These are phyloP conservation scores for Eupithecia dodoneata DNA, from an alignment of 2,888 invertebrate genomes.

Conservation along the genomic window DNA sequence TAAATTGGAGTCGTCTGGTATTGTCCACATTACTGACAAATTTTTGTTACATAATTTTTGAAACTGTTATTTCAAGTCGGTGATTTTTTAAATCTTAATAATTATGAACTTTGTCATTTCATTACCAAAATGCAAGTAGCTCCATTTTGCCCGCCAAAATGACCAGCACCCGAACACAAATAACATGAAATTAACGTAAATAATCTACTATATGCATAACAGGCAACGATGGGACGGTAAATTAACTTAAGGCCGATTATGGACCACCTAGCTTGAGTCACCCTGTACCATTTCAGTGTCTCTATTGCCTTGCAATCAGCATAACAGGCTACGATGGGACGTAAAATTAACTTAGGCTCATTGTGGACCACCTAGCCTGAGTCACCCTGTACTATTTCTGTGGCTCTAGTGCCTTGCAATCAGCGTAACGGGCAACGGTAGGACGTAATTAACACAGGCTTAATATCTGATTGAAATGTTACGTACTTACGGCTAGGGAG, in stretches of 20 bases:
- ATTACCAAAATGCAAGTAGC: too few relatives aligned
- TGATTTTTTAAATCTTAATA: neutral
- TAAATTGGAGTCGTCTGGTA: neutral
- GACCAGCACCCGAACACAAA: neutral
- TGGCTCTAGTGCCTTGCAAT: conserved; percentile 7
- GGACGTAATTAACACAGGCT: conserved; percentile 26
- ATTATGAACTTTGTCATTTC: neutral
- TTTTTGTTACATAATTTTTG: too few relatives aligned
- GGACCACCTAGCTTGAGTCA: neutral
- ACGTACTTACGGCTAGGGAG: conserved; percentile 24
- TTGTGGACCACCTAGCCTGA: neutral
- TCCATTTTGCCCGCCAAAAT: neutral
- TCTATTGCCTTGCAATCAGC: conserved; percentile 7
- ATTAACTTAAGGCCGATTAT: too few relatives aligned
- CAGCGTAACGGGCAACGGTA: conserved; percentile 20
- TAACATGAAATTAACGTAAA: neutral
- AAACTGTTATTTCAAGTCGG: neutral
- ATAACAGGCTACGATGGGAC: conserved; percentile 14
- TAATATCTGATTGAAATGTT: conserved; percentile 34
- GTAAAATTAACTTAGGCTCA: conserved; percentile 21
- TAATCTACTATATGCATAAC: neutral
- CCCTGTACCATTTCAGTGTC: conserved; percentile 5
- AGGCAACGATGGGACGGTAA: too few relatives aligned
- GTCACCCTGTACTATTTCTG: conserved; percentile 7
- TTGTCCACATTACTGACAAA: too few relatives aligned